Base-by-base conservation (phyloP, 2,113 vertebrate genomes). In the Ginglymostoma cirratum region DNA sequence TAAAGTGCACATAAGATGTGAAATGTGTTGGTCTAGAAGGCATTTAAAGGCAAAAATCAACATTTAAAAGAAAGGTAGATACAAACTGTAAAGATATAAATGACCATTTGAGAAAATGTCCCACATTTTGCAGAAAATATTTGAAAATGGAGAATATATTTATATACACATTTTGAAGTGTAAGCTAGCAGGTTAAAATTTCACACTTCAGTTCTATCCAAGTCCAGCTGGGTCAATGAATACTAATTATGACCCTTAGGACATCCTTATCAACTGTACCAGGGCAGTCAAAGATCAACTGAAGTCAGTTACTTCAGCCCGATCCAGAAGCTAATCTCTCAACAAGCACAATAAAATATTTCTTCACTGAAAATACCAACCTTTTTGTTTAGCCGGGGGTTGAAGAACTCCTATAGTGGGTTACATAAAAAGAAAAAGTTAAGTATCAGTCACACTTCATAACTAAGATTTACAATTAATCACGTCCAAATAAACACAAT, bases 311-410 rank as follows among this genome's bases (percentile, higher is more conserved):
- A 55, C 10, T 89, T 89, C 48, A 89, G 48, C 14, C 30, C 7
- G 34, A 10, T 5, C 78, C 78, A 83, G 78, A 83, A 42, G 14
- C 38, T 45, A 38, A 83, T 5, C 78, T 83, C 45, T 61, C 14
- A 2, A 30, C 23, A 24, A 15, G 72, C 12, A 38, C 7, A 0
- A n/a, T n/a, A 45, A 45, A 24, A 19, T 76, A 52, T 15, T 95
- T 72, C 42, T 52, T 30, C 42, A 95, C 24, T 34, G 38, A 95
- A 45, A 72, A 19, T 95, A 95, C 94, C 67, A 72, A 95, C 94
- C 94, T 95, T 95, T 95, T 52, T 2, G 42, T 95, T 95, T 95
- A 95, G 69, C 94, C 76, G 94, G 94, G 69, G 94, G 94, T 27
- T 72, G 94, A 95, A 72, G 69, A 95, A 76, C 94, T 72, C 23